phyloP scores from a whole-genome alignment of 2,797 vertebrate genomes.

The Rhyacichthys aspro region DNA sequence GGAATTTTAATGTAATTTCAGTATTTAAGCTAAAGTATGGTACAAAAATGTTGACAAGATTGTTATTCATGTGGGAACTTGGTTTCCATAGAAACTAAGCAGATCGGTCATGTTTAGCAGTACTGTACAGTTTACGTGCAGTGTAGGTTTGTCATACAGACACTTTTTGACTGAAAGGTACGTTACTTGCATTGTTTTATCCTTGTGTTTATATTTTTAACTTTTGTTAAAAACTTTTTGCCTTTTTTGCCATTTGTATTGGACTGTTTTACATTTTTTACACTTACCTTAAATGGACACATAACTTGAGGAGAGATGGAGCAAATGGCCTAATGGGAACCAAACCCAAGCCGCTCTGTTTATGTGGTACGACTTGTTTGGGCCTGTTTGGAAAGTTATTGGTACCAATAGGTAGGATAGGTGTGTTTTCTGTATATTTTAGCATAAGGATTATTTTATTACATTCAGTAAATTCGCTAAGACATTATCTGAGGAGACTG shows the following conservation, averaged over 20 bases:
- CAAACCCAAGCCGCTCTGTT: no score
- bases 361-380: no score
- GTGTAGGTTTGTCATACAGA: constrained; percentile 46
- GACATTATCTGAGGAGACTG: neutral
- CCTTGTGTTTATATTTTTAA: neutral
- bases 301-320: no score
- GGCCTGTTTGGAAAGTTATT: neutral
- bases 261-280: neutral
- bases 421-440: neutral
- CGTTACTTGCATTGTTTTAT: no score
- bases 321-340: no score
- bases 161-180: constrained; percentile 27
- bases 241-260: no score
- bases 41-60: constrained; percentile 19
- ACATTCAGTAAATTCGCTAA: no score
- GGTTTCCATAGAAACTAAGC: no score
- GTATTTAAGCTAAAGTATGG: constrained; percentile 63
- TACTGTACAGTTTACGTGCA: constrained; percentile 25
- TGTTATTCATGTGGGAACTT: no score
- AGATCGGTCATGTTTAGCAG: no score
- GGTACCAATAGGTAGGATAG: constrained; percentile 46
- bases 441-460: constrained; percentile 1
- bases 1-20: constrained; percentile 31
- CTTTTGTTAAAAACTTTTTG: no score
- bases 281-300: no score